phyloP scores from a whole-genome alignment of 23 tunicate species.

The Pegea sp. region DNA sequence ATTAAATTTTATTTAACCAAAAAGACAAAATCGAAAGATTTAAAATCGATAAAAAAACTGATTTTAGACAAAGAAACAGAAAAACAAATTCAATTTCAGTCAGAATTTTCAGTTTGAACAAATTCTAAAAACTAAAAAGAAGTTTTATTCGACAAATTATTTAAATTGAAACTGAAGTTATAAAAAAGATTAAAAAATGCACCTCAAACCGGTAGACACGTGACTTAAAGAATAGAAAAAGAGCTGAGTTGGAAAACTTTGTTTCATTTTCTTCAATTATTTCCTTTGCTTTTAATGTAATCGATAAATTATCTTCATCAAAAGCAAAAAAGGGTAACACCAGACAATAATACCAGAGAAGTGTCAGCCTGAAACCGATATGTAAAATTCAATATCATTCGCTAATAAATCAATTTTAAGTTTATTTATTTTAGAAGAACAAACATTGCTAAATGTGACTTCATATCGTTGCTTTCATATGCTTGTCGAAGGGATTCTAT shows the following conservation, averaged over 20 bases:
- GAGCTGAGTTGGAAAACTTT: conserved; percentile 37
- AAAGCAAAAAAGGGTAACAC: conserved; percentile 79
- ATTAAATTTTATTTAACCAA: no score
- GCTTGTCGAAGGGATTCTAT: conserved; percentile 23
- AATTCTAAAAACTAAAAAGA: no score
- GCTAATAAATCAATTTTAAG: background rate
- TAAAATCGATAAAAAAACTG: no score
- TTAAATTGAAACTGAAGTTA: no score
- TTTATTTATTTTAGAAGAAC: background rate
- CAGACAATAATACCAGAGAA: conserved; percentile 70
- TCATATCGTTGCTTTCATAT: conserved; percentile 60
- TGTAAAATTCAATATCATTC: no score
- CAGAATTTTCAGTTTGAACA: no score
- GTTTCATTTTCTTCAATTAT: conserved; percentile 26
- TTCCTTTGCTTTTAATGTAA: conserved; percentile 42
- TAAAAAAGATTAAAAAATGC: no score
- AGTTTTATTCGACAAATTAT: no score
- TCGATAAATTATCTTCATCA: conserved; percentile 37
- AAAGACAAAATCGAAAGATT: no score
- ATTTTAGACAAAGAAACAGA: no score
- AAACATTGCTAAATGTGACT: conserved; percentile 68
- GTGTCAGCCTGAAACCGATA: conserved; percentile 17
- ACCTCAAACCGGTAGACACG: conserved; percentile 57
- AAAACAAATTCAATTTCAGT: no score
- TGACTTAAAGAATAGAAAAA: conserved; percentile 63